These are phyloP conservation scores for Dendrolimus punctatus DNA, from an alignment of 1,140 invertebrate genomes.

Conservation along the genomic window DNA sequence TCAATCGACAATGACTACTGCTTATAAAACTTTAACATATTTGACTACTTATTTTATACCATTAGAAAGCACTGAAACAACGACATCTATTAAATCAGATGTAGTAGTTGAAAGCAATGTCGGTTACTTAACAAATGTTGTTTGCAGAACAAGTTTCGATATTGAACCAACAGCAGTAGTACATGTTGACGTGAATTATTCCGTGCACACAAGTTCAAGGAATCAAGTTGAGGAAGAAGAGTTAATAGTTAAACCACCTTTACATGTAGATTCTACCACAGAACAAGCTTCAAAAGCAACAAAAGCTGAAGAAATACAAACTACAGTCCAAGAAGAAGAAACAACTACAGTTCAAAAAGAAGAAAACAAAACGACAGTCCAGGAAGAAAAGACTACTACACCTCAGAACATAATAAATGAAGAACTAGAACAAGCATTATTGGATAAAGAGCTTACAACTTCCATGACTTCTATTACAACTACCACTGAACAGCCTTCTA, in stretches of 20 bases:
- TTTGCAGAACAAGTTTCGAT: slow-evolving; percentile 50
- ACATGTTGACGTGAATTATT: slow-evolving; percentile 35
- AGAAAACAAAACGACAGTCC: neutral
- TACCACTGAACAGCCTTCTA: slow-evolving; percentile 47
- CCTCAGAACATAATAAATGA: slow-evolving; percentile 21
- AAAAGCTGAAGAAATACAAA: slow-evolving; percentile 23
- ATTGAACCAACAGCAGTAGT: slow-evolving; percentile 62
- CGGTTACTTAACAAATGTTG: slow-evolving; percentile 74
- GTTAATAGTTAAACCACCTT: slow-evolving; percentile 15
- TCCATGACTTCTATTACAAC: slow-evolving; percentile 25
- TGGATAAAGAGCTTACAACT: slow-evolving; percentile 15
- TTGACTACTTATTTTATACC: slow-evolving; percentile 86
- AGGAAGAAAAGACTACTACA: slow-evolving; percentile 9
- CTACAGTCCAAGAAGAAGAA: slow-evolving; percentile 25
- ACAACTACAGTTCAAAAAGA: slow-evolving; percentile 15
- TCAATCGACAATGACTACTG: slow-evolving; percentile 77
- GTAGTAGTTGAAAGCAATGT: slow-evolving; percentile 79
- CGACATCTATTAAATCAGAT: slow-evolving; percentile 80
- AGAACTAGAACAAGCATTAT: slow-evolving; percentile 21
- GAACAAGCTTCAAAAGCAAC: slow-evolving; percentile 37
- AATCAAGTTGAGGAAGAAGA: slow-evolving; percentile 27
- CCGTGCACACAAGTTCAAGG: slow-evolving; percentile 40
- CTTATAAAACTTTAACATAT: slow-evolving; percentile 85
- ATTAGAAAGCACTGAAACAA: slow-evolving; percentile 74
- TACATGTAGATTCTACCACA: slow-evolving; percentile 23